Evolutionary conservation across 2,113 vertebrate genomes (phyloP), one percentile per base, ranked within the genome.

Genomic region (Microcebus ravelobensis): DNA sequence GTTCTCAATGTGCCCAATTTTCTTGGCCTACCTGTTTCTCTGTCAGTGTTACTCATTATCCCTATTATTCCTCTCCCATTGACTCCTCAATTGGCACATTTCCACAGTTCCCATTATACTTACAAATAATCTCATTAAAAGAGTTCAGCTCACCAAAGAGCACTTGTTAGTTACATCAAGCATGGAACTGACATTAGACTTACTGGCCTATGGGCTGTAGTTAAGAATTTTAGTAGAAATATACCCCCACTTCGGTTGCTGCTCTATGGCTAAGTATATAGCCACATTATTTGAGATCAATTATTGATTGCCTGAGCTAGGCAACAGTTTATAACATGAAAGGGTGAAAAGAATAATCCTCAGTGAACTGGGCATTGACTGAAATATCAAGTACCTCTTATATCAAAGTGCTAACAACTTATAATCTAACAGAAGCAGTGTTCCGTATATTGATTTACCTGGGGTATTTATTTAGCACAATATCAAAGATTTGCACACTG

Each of bases 51-150:
- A 71, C 63, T 91, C 73, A 36, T 96, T 95, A 96, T 39, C 27
- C 31, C 42, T 76, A 52, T 92, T 76, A 80, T 94, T 88, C 59
- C 61, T 90, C 73, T 95, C 63, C 31, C 63, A 95, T 29, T 61
- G 95, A 96, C 91, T 97, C 29, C 65, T 84, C 59, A 39, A 3
- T 63, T 97, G 97, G 92, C 95, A 90, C 74, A 91, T 93, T 95
- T 95, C 92, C 96, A 97, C 74, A 55, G 12, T 91, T n/a, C 68
- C 83, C 91, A 90, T 97, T 95, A 96, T 42, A 63, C 96, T 95
- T 94, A 94, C 95, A 96, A 97, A 97, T 97, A 97, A 91, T 97
- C 86, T 97, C 83, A 95, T 97, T 96, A 96, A 76, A 93, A 95
- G 71, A 87, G 68, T 86, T 87, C 87, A 84, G 45, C 90, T 96